A percentile compares a stretch with the other conserved stretches of the same genome.
Conservation (phyloP, 2,113 vertebrate species). For the Salminus brasiliensis region DNA sequence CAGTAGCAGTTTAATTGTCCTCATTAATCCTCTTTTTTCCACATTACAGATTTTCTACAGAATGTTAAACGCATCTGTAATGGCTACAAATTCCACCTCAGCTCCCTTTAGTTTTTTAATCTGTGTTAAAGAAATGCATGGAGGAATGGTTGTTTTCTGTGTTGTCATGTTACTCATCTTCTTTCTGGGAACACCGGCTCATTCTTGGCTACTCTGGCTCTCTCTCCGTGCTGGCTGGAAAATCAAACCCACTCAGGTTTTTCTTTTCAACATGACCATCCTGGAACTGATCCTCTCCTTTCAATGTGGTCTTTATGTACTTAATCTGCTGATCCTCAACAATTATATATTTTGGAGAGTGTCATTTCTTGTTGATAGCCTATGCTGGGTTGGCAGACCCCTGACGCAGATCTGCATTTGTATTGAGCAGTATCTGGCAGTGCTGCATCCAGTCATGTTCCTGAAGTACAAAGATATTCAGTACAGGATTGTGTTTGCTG, state of each 20-base stretch:
- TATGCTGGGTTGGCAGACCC: constrained; percentile 22
- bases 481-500: constrained; percentile 9
- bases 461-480: constrained; percentile 30
- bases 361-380: not conserved
- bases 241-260: constrained; percentile 31
- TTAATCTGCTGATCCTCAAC: not conserved
- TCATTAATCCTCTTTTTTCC: too few species aligned
- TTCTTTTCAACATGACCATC: constrained; percentile 12
- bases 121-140: not conserved
- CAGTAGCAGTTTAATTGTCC: too few species aligned
- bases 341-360: not conserved
- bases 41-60: too few species aligned
- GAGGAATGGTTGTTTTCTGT: not conserved
- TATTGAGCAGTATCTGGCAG: constrained; percentile 37
- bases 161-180: not conserved
- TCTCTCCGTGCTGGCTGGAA: not conserved
- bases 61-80: too few species aligned
- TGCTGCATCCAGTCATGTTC: constrained; percentile 25
- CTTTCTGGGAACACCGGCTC: constrained; percentile 17
- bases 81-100: too few species aligned
- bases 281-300: constrained; percentile 28
- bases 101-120: too few species aligned
- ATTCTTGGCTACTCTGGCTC: constrained; percentile 35
- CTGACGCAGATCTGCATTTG: constrained; percentile 37
- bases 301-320: not conserved